Base-by-base conservation (phyloP, 1,140 invertebrate species). In the Aphaenogaster rudis region DNA sequence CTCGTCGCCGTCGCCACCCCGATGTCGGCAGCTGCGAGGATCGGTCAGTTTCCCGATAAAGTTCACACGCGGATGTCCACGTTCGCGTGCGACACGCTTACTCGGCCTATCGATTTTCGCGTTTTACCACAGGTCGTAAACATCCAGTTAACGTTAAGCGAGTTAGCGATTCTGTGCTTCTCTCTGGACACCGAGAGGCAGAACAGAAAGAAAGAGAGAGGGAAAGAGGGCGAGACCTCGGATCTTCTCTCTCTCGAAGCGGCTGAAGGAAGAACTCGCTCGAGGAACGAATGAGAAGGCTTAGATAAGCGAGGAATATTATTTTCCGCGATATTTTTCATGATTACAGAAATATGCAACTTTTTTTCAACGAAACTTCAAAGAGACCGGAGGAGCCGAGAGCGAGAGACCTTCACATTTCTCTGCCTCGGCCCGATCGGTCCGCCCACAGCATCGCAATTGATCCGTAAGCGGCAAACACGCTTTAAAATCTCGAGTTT, bases 401-500 rank as follows among this genome's bases (percentile, higher is more conserved):
- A 28, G 28, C 28, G 28, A 28, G 42, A 42, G 21, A 33, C 21
- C 54, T 28, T 79, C 28, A 36, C 15, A 33, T 78, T 78, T 64
- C 42, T 42, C 28, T 2, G 28, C 42, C 0, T 15, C 59, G 61
- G 36, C 3, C 3, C 33, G 21, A 61, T 77, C 54, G 36, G 36
- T 61, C 4, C 39, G 54, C 61, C 45, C 45, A 48, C 61, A 15
- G 52, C 17, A 57, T 52, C 52, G 72, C 21, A 48, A 79, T 79
- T 54, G 67, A 81, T 54, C 36, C 66, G 36, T 42, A 64, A 87
- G 3, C 59, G 66, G 33, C 17, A 45, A 77, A 77, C 71, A 39
- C 42, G 42, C 48, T 74, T 50, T 28, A 69, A 76, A 76, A 79
- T 86, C 72, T 74, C 59, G 50, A 87, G 78, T 90, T 87, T 81